Evolutionary conservation across 1,140 invertebrate species (phyloP).

Genomic region (Saccostrea echinata): DNA sequence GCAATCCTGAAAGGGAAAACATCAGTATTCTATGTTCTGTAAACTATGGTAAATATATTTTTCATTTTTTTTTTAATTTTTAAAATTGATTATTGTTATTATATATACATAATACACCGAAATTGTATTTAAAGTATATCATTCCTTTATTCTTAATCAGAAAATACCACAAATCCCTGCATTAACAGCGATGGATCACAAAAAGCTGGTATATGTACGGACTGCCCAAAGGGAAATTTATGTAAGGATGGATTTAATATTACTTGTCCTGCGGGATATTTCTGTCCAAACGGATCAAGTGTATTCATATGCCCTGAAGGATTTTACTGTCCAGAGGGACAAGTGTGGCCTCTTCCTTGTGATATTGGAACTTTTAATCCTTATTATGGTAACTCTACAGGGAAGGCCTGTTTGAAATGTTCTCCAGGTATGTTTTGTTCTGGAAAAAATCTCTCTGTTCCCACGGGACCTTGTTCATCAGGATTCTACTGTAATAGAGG

Average conservation of each 20-base stretch:
- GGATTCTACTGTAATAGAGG: not conserved
- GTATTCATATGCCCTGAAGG: constrained; percentile 6
- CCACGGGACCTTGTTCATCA: not conserved
- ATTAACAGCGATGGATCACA: not conserved
- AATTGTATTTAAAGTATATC: not conserved
- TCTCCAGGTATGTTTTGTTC: not conserved
- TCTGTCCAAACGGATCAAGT: not conserved
- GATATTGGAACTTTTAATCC: not conserved
- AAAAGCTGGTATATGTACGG: not conserved
- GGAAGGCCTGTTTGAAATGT: not conserved
- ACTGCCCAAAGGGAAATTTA: not conserved
- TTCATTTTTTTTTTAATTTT: not conserved
- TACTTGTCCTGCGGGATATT: not conserved
- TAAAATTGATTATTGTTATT: not conserved
- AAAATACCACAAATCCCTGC: not conserved
- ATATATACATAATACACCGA: too few relatives aligned
- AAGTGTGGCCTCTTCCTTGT: not conserved
- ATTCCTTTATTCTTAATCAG: not conserved
- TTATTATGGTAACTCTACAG: not conserved
- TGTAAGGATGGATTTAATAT: constrained; percentile 5
- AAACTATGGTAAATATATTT: not conserved
- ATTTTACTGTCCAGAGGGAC: not conserved
- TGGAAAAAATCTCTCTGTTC: not conserved
- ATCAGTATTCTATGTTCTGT: not conserved
- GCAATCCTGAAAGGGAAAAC: not conserved